A percentile compares a stretch with the other conserved stretches of the same genome.
These are phyloP conservation scores for Diachrysia chrysitis DNA, from an alignment of 2,888 invertebrate species.

Conservation along the genomic window DNA sequence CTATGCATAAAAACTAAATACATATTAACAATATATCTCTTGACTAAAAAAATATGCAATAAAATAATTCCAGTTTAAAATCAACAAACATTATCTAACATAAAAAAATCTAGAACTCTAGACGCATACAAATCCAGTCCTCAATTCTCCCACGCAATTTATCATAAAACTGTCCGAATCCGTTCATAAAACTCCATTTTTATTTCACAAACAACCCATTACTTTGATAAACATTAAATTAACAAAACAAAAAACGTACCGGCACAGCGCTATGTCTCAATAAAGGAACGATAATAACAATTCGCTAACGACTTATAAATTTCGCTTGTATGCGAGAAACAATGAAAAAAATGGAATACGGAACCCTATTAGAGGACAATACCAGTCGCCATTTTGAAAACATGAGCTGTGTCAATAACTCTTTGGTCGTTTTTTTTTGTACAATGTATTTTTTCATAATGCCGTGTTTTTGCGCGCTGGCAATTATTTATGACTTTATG, in stretches of 20 bases:
- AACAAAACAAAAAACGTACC: conserved; percentile 47
- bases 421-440: conserved; percentile 61
- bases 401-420: conserved; percentile 74
- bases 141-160: not conserved
- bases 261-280: conserved; percentile 54
- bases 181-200: conserved; percentile 48
- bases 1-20: too few relatives aligned
- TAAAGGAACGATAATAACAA: conserved; percentile 56
- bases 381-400: conserved; percentile 64
- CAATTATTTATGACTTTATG: conserved; percentile 55
- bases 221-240: conserved; percentile 52
- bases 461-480: conserved; percentile 47
- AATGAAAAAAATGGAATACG: conserved; percentile 58
- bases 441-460: conserved; percentile 52
- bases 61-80: too few relatives aligned
- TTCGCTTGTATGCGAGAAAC: conserved; percentile 54
- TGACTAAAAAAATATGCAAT: too few relatives aligned
- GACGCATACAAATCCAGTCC: not conserved
- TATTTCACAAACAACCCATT: conserved; percentile 44
- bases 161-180: conserved; percentile 27
- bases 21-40: too few relatives aligned
- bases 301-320: conserved; percentile 60
- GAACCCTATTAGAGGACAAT: conserved; percentile 68
- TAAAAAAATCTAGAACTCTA: too few relatives aligned
- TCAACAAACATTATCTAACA: too few relatives aligned